Evolutionary conservation across 1,140 invertebrate genomes (phyloP).

Genomic region (Caenorhabditis latens): DNA sequence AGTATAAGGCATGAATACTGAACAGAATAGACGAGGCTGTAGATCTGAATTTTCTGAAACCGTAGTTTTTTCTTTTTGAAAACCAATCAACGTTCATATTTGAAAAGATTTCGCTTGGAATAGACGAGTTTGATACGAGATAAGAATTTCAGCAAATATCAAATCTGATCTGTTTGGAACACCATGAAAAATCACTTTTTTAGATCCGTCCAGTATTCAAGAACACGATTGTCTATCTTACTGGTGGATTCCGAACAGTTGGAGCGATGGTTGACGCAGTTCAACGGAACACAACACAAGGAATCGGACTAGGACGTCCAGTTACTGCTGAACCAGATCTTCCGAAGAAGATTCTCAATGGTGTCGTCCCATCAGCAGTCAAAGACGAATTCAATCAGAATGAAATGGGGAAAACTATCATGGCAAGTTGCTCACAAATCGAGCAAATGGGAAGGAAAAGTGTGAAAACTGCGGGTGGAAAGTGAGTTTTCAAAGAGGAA

Average conservation of each 20-base stretch:
- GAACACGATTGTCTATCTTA: constrained; percentile 67
- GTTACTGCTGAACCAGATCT: constrained; percentile 65
- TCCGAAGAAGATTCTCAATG: constrained; percentile 45
- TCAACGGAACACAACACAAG: constrained; percentile 59
- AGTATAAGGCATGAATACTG: too few relatives aligned
- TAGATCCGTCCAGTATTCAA: constrained; percentile 58
- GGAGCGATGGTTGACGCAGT: constrained; percentile 67
- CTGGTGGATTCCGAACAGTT: constrained; percentile 69
- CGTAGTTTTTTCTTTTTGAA: not conserved
- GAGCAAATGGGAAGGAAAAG: constrained; percentile 36
- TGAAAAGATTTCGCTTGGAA: too few relatives aligned
- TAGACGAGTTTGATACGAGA: too few relatives aligned
- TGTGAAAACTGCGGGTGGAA: not conserved
- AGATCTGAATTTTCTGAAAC: not conserved
- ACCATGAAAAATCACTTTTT: not conserved
- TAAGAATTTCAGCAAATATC: too few relatives aligned
- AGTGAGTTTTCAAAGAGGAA: not conserved
- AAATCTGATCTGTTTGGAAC: not conserved
- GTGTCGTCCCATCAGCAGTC: not conserved
- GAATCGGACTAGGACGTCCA: constrained; percentile 69
- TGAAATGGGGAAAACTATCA: not conserved
- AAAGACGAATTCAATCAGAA: constrained; percentile 37
- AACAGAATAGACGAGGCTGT: too few relatives aligned
- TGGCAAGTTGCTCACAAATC: constrained; percentile 36
- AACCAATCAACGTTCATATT: too few relatives aligned